Evolutionary conservation across 2,888 invertebrate species (phyloP).

Genomic region (Lasioglossum malachurum): DNA sequence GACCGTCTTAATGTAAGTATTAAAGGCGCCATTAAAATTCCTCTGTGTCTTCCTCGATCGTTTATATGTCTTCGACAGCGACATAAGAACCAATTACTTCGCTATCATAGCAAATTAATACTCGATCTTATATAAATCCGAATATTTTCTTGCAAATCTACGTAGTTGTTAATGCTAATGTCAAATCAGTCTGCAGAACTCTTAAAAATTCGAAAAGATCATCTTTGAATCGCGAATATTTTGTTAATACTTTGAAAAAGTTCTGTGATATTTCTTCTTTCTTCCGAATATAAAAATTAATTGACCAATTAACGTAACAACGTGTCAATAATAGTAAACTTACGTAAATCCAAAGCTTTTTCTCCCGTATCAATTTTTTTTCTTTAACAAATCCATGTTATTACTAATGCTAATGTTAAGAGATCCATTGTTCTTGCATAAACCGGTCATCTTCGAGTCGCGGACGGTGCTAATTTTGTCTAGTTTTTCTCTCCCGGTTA

Average conservation of each 20-base stretch:
- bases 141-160: not conserved
- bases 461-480: not conserved
- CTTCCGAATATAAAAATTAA: not conserved
- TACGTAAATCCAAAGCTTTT: not conserved
- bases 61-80: not conserved
- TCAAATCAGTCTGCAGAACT: not conserved
- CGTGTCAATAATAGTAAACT: not conserved
- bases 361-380: not conserved
- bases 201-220: not conserved
- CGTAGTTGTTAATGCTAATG: not conserved
- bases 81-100: not conserved
- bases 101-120: not conserved
- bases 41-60: not conserved
- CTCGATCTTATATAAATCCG: not conserved
- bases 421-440: not conserved
- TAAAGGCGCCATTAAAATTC: not conserved
- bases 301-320: too few relatives aligned
- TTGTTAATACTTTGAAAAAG: not conserved
- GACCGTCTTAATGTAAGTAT: not conserved
- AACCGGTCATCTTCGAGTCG: not conserved
- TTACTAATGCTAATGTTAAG: not conserved
- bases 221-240: not conserved
- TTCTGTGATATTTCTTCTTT: not conserved
- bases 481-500: not conserved
- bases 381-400: not conserved